Conservation (phyloP, 2,113 vertebrate species). For the Hipposideros armiger region DNA sequence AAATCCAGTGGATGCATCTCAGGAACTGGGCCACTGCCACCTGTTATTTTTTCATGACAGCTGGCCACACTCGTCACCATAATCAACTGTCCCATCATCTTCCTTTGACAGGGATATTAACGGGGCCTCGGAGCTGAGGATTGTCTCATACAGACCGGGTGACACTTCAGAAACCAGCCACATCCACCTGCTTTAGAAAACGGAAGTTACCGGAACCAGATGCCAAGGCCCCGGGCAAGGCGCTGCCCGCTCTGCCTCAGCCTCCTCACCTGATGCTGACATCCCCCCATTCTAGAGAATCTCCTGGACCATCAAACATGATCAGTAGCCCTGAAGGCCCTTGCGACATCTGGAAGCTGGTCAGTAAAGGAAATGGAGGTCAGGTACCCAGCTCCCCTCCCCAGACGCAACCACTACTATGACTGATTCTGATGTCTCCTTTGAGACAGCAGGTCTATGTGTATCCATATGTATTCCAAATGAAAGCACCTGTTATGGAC, state of each 20-base stretch:
- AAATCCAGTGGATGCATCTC: not conserved
- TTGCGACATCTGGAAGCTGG: not conserved
- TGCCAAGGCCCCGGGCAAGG: not conserved
- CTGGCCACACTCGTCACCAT: slow-evolving; percentile 46
- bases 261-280: not conserved
- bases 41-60: slow-evolving; percentile 54
- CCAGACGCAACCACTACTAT: not conserved
- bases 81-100: not conserved
- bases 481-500: not conserved
- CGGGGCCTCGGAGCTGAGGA: slow-evolving; percentile 10
- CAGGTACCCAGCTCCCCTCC: not conserved
- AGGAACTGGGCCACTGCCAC: not conserved
- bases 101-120: slow-evolving; percentile 58
- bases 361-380: not conserved
- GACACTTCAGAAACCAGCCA: not conserved
- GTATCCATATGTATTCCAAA: accelerated
- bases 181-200: not conserved
- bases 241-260: not conserved
- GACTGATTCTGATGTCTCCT: not conserved
- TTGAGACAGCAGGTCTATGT: not conserved
- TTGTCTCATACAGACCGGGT: not conserved
- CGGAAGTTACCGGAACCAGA: not conserved
- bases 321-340: not conserved
- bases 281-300: not conserved
- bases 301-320: not conserved